These are phyloP conservation scores for Mormyrops attenuatus DNA, from an alignment of 2,797 vertebrate genomes.

Conservation along the genomic window DNA sequence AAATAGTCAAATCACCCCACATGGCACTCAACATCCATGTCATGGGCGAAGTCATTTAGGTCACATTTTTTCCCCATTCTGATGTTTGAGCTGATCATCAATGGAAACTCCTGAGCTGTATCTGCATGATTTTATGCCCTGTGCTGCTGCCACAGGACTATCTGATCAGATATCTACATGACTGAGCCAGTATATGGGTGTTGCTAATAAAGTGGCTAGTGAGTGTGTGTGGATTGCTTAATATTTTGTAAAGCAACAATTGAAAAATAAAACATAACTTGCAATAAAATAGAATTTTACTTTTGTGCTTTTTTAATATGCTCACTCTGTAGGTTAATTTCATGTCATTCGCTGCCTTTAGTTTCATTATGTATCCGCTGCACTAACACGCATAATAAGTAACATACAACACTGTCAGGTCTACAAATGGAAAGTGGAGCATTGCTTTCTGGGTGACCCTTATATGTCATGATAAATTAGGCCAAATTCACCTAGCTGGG, in stretches of 20 bases:
- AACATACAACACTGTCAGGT: neutral
- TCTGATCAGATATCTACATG: neutral
- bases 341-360: neutral
- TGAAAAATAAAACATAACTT: neutral
- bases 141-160: neutral
- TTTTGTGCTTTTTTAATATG: neutral
- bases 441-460: neutral
- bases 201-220: neutral
- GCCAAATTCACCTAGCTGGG: neutral
- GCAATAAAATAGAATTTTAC: neutral
- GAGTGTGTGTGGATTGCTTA: neutral
- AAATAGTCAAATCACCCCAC: neutral
- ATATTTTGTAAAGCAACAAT: neutral
- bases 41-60: neutral
- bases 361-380: neutral
- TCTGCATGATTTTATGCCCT: neutral
- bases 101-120: neutral
- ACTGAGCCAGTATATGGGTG: neutral
- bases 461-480: neutral
- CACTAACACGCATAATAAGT: neutral
- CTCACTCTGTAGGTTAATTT: neutral
- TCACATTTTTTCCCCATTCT: neutral
- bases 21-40: neutral
- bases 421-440: neutral
- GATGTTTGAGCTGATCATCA: neutral